phyloP scores from a whole-genome alignment of 2,113 vertebrate genomes.

The Antidorcas marsupialis region DNA sequence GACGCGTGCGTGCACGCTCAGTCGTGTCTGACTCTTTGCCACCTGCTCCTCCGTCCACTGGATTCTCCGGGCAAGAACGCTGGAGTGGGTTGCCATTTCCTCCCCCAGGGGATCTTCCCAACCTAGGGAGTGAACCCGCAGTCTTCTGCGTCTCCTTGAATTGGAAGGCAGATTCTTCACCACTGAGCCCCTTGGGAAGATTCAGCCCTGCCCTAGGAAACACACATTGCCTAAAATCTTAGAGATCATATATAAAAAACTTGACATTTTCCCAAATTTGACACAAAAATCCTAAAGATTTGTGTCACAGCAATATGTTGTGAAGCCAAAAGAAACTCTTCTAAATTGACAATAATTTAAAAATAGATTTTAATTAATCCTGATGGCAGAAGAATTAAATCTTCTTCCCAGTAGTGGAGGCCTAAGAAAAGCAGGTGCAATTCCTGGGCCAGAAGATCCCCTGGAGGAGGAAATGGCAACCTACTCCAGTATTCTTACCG shows the following conservation, averaged over 20 bases:
- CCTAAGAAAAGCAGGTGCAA: not conserved
- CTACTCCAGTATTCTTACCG: not conserved
- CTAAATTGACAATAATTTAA: not conserved
- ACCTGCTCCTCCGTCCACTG: not conserved
- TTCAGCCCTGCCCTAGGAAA: not conserved
- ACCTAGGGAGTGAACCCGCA: rapidly evolving
- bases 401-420: not conserved
- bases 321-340: not conserved
- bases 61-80: not conserved
- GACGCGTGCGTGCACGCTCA: rapidly evolving
- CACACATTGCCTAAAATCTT: not conserved
- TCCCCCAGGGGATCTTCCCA: not conserved
- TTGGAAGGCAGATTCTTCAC: not conserved
- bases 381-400: not conserved
- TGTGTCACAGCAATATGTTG: not conserved
- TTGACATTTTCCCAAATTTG: not conserved
- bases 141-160: not conserved
- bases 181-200: not conserved
- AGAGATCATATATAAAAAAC: not conserved
- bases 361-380: not conserved
- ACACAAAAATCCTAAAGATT: not conserved
- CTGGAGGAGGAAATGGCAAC: not conserved
- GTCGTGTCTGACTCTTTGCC: not conserved
- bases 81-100: not conserved
- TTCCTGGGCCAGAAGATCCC: not conserved